Conservation (phyloP, 2,113 vertebrate species). For the Poecile atricapillus region DNA sequence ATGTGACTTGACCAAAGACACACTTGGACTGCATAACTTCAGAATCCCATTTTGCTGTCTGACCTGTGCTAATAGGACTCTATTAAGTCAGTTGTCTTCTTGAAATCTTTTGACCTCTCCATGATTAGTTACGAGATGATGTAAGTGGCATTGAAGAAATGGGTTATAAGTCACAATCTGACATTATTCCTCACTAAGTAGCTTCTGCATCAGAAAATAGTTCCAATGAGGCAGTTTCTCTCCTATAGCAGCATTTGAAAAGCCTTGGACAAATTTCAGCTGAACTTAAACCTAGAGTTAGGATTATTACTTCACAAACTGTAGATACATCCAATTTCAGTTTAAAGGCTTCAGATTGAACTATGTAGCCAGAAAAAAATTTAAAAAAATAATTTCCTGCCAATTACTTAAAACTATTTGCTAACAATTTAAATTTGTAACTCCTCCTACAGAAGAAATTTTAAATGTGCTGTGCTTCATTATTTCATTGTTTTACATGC, state of each 20-base stretch:
- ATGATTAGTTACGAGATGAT: constrained; percentile 8
- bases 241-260: background rate
- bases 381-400: background rate
- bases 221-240: background rate
- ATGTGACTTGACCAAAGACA: background rate
- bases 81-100: background rate
- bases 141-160: background rate
- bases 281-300: background rate
- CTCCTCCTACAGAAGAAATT: background rate
- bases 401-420: background rate
- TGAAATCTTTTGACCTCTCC: background rate
- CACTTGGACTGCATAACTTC: background rate
- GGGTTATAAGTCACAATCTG: background rate
- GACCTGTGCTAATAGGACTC: constrained; percentile 18
- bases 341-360: background rate
- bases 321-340: background rate
- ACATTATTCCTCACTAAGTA: background rate
- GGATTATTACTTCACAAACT: background rate
- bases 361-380: background rate
- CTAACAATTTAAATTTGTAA: background rate
- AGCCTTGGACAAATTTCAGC: background rate
- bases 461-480: background rate
- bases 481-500: background rate
- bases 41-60: constrained; percentile 8
- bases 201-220: background rate